Conservation (phyloP, 2,888 invertebrate species). For the Acleris emargana region DNA sequence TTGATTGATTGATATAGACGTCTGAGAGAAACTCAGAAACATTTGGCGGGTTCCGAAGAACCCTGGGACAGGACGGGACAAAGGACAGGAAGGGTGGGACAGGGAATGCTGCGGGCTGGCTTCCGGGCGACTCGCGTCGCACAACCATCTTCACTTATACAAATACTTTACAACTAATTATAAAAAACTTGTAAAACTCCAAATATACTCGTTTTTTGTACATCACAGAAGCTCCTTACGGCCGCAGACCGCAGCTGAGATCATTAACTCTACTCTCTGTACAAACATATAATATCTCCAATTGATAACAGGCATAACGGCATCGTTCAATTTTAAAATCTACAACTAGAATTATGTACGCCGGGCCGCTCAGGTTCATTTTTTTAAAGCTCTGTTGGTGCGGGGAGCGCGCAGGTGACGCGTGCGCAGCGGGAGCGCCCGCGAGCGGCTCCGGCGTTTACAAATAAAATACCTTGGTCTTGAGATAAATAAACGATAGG, state of each 20-base stretch:
- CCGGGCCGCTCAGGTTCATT: conserved; percentile 49
- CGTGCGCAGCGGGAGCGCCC: conserved; percentile 44
- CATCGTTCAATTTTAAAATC: conserved; percentile 75
- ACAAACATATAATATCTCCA: conserved; percentile 78
- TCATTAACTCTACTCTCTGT: conserved; percentile 76
- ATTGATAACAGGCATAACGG: conserved; percentile 70
- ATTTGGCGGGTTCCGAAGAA: conserved; percentile 69
- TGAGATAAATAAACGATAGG: conserved; percentile 77
- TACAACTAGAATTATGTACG: conserved; percentile 74
- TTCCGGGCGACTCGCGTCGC: conserved; percentile 56
- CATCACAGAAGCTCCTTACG: conserved; percentile 79
- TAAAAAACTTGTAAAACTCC: conserved; percentile 83
- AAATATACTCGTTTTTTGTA: conserved; percentile 81
- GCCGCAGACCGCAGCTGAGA: conserved; percentile 76
- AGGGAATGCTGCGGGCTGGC: conserved; percentile 67
- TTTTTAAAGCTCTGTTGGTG: conserved; percentile 66
- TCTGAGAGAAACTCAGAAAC: conserved; percentile 55
- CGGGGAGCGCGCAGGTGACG: conserved; percentile 36
- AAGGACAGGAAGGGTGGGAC: conserved; percentile 50
- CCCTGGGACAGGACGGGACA: conserved; percentile 63
- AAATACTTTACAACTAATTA: conserved; percentile 81
- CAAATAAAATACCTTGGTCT: conserved; percentile 80
- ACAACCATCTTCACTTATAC: conserved; percentile 76
- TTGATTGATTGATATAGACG: conserved; percentile 10
- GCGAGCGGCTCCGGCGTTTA: conserved; percentile 50